Percentiles rank a stretch among this genome's conserved stretches.
These are phyloP conservation scores for Rutilus rutilus DNA, from an alignment of 2,113 vertebrate genomes.

Conservation along the genomic window DNA sequence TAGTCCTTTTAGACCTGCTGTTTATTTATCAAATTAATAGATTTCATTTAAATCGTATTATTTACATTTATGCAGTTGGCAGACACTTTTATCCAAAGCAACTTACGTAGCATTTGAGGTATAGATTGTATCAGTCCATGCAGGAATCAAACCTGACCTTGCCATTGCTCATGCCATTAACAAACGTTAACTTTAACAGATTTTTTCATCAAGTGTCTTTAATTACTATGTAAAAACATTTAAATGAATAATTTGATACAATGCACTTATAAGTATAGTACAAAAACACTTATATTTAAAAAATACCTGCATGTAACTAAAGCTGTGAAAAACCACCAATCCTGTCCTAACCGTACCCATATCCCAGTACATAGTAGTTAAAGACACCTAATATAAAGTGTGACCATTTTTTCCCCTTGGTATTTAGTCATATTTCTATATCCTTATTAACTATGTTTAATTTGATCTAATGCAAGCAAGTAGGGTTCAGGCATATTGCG, in stretches of 20 bases:
- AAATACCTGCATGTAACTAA: too few relatives aligned
- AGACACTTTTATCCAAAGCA: background rate
- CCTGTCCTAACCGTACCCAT: too few relatives aligned
- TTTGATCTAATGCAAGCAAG: background rate
- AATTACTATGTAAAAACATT: too few relatives aligned
- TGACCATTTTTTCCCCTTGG: background rate
- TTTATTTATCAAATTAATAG: background rate
- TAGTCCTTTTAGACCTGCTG: background rate
- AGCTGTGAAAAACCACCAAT: too few relatives aligned
- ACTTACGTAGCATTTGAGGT: background rate
- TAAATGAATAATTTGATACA: too few relatives aligned
- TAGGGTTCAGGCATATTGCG: background rate
- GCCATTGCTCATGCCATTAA: background rate
- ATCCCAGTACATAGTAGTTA: too few relatives aligned
- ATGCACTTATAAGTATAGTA: too few relatives aligned
- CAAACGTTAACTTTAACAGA: too few relatives aligned
- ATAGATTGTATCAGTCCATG: background rate
- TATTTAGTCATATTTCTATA: background rate
- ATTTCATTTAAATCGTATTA: background rate
- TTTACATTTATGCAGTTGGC: background rate
- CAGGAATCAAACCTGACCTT: background rate
- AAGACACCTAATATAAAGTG: too few relatives aligned
- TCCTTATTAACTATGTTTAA: background rate
- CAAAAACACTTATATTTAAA: too few relatives aligned
- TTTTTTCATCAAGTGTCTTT: too few relatives aligned